Evolutionary conservation across 1,140 invertebrate genomes (phyloP).

Genomic region (Venturia canescens): DNA sequence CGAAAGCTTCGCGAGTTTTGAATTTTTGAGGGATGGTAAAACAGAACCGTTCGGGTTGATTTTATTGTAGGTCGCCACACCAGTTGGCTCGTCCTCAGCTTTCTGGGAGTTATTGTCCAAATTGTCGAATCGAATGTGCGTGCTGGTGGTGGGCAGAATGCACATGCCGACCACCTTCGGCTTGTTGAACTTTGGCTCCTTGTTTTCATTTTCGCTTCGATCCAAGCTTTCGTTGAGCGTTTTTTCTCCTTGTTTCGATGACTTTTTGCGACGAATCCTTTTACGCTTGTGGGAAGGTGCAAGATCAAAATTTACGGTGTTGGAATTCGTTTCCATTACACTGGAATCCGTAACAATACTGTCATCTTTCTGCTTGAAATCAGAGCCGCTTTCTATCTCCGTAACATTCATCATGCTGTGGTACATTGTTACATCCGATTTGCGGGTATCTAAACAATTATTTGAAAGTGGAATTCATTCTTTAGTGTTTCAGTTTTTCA

Average conservation of each 20-base stretch:
- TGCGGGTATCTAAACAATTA: slow-evolving; percentile 43
- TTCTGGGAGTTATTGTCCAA: not conserved
- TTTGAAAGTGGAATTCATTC: not conserved
- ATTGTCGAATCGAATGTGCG: slow-evolving; percentile 62
- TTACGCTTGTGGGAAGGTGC: slow-evolving; percentile 54
- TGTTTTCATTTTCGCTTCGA: slow-evolving; percentile 29
- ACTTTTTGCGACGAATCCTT: slow-evolving; percentile 55
- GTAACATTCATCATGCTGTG: slow-evolving; percentile 51
- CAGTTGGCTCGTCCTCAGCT: not conserved
- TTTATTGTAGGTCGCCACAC: too few species aligned
- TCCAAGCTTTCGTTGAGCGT: not conserved
- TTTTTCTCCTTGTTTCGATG: slow-evolving; percentile 37
- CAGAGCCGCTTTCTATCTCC: slow-evolving; percentile 30
- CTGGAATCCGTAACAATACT: slow-evolving; percentile 44
- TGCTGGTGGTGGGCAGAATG: slow-evolving; percentile 53
- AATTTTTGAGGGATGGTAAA: slow-evolving; percentile 24
- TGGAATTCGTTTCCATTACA: not conserved
- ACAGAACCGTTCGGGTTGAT: not conserved
- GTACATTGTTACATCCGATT: slow-evolving; percentile 47
- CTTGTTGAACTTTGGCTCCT: slow-evolving; percentile 37
- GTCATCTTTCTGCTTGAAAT: slow-evolving; percentile 52
- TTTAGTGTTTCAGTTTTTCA: not conserved
- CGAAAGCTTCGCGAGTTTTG: slow-evolving; percentile 41
- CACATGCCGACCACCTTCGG: slow-evolving; percentile 57
- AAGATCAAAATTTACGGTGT: not conserved